Conservation (phyloP, 1,140 invertebrate genomes). For the Pogonus chalceus region DNA sequence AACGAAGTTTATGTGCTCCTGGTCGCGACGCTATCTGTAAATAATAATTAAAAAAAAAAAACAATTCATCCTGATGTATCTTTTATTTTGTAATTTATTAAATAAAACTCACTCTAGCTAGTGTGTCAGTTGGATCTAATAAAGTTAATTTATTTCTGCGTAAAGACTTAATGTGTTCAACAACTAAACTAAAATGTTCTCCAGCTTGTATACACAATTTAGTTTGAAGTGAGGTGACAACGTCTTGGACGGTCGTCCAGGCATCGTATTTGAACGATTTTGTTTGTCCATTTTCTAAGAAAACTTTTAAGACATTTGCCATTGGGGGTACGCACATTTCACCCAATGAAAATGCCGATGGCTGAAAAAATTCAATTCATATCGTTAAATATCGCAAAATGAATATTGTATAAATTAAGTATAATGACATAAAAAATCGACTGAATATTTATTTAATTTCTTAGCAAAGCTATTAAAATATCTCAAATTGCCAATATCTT, state of each 20-base stretch:
- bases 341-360: conserved; percentile 62
- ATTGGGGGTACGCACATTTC: conserved; percentile 77
- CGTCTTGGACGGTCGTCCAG: conserved; percentile 79
- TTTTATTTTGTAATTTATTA: background rate
- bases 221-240: conserved; percentile 71
- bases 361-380: conserved; percentile 51
- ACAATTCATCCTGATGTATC: background rate
- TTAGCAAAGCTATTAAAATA: no score
- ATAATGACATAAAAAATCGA: conserved; percentile 9
- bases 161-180: conserved; percentile 82
- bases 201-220: conserved; percentile 72
- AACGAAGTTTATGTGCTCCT: conserved; percentile 78
- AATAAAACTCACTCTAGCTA: conserved; percentile 63
- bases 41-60: background rate
- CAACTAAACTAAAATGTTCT: conserved; percentile 78
- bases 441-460: background rate
- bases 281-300: conserved; percentile 89
- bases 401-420: background rate
- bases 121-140: conserved; percentile 69
- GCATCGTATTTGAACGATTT: conserved; percentile 94
- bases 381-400: conserved; percentile 11
- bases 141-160: conserved; percentile 74
- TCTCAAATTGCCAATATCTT: no score
- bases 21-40: conserved; percentile 76
- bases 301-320: conserved; percentile 88